These are phyloP conservation scores for Tylochromis polylepis DNA, from an alignment of 2,113 vertebrate species.

Conservation along the genomic window DNA sequence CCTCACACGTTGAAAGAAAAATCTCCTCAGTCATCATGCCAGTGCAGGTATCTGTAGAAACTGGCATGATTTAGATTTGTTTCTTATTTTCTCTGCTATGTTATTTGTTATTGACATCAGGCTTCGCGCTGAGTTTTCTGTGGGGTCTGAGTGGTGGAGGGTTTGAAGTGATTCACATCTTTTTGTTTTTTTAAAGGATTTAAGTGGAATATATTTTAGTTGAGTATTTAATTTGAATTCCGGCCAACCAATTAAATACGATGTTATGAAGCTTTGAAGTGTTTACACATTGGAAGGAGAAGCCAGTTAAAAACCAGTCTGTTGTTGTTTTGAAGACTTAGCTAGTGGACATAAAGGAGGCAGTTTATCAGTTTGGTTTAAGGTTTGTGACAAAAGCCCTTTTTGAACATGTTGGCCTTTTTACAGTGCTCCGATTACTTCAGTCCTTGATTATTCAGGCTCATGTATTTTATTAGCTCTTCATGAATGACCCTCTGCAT, in stretches of 20 bases:
- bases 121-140: too few relatives aligned
- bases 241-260: neutral
- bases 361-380: neutral
- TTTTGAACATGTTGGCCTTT: neutral
- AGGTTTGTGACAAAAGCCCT: neutral
- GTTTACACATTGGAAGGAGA: fast-evolving
- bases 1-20: neutral
- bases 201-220: too few relatives aligned
- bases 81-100: too few relatives aligned
- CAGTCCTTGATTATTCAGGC: neutral
- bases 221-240: too few relatives aligned
- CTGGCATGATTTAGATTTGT: too few relatives aligned
- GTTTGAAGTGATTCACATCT: too few relatives aligned
- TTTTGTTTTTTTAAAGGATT: too few relatives aligned
- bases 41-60: neutral
- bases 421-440: neutral
- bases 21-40: neutral
- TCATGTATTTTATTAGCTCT: neutral
- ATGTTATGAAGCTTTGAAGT: neutral
- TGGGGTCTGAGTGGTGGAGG: too few relatives aligned
- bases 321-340: neutral
- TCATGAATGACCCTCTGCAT: neutral
- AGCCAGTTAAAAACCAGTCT: neutral
- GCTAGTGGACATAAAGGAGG: neutral
- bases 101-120: too few relatives aligned